Base-by-base conservation (phyloP, 2,113 vertebrate genomes). In the Melanocharis versteri region DNA sequence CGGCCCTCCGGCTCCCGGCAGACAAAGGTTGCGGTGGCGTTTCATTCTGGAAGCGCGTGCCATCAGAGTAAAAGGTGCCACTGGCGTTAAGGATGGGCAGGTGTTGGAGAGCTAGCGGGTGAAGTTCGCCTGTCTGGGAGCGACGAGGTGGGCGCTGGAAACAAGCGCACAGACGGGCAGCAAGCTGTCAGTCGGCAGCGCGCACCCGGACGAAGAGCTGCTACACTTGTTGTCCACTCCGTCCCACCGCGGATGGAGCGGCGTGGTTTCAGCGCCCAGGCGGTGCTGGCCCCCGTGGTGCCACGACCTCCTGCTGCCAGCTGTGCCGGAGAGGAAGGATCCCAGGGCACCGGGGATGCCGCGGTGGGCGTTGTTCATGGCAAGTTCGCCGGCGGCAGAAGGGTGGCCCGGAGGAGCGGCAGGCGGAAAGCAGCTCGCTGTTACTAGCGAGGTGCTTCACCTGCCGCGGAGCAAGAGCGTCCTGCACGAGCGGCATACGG, bases 201-300 rank as follows among this genome's bases (percentile, higher is more conserved):
- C 37, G 0, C 13, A 11, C 12, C 27, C 22, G 2, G 5, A 3
- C 3, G 6, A 10, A 4, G 45, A n/a, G 37, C 7, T 5, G 48
- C 18, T 45, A 0, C 27, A 0, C 17, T 13, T 2, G 6, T 26
- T 58, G 6, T 30, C 39, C 3, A 0, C 42, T 2, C 42, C 1
- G 3, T 58, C 20, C 57, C 64, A 2, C 6, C 26, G 15, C 17
- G 8, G 40, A 4, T 1, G 39, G 22, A 69, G 35, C 13, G n/a
- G 33, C 24, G 10, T 7, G 12, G 39, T 13, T 45, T 3, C 0
- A 5, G 58, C 2, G 31, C 15, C 48, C 73, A 3, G 37, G 3
- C 30, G 73, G n/a, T n/a, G n/a, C n/a, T n/a, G n/a, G n/a, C 64
- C 35, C 28, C 57, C 35, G 1, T 5, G 22, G 79, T 42, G 64